Evolutionary conservation across 2,113 vertebrate species (phyloP), one percentile per base, ranked within the genome.

Genomic region (Antechinus flavipes): DNA sequence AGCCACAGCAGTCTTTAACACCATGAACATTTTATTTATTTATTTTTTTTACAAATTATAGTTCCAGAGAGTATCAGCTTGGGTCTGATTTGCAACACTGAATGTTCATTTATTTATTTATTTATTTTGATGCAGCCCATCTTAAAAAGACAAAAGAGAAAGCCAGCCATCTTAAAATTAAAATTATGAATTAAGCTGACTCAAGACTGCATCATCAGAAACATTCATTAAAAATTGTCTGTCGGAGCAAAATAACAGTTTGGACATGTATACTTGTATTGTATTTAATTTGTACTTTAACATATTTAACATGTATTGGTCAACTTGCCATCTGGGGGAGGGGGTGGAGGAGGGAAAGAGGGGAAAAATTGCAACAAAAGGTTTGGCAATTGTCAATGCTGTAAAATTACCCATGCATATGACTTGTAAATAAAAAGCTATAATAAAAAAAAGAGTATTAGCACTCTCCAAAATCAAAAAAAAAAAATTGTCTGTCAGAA

Each of bases 1-100:
- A 96, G 97, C 96, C 95, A 27, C 42, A 91, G 90, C n/a, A 91
- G 91, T 93, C 76, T 90, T 95, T 98, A 94, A 95, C 96, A 93
- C 90, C 19, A 94, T 89, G 96, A 94, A 47, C 93, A 84, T 89
- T 96, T 97, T n/a, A n/a, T n/a, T n/a, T n/a, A n/a, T n/a, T 42
- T 95, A 55, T 92, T 89, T 90, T 76, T 89, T 96, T 97, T 92
- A 84, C 35, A 95, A 54, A 93, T 96, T 90, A 55, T 50, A 90
- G 27, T 96, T 94, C 76, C 50, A 94, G 84, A 97, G 94, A 91
- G 54, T 61, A 96, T 96, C 91, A 56, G 50, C 95, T 93, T 92
- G 27, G 25, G 35, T 93, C 95, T 97, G 91, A 50, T 93, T 96
- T 91, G 50, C 54, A 95, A 55, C 58, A 50, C 61, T 61, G 91